Conservation (phyloP, 1,140 invertebrate genomes). For the Battus philenor region DNA sequence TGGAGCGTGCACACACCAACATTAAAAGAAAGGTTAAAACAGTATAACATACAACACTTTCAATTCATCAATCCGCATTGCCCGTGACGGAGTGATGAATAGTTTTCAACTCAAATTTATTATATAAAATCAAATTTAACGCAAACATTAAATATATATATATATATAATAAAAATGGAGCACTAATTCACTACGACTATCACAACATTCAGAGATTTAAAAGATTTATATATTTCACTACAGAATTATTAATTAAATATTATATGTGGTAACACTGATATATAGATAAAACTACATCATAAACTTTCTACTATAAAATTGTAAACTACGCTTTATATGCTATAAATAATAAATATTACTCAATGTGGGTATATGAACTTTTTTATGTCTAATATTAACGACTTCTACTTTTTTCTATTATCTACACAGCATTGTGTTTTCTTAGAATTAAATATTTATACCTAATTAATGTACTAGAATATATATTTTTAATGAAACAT, state of each 20-base stretch:
- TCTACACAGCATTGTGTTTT: constrained; percentile 76
- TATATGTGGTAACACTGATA: too few species aligned
- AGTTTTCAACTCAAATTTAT: constrained; percentile 21
- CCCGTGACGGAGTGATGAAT: constrained; percentile 68
- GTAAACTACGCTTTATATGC: neutral
- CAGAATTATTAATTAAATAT: too few species aligned
- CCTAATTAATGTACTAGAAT: too few species aligned
- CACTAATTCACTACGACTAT: constrained; percentile 27
- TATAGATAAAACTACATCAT: too few species aligned
- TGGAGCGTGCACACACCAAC: constrained; percentile 25
- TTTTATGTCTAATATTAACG: constrained; percentile 25
- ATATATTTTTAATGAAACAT: too few species aligned
- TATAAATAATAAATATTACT: constrained; percentile 7
- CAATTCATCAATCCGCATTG: constrained; percentile 73
- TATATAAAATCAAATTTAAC: constrained; percentile 12
- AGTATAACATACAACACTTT: constrained; percentile 17
- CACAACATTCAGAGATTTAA: constrained; percentile 50
- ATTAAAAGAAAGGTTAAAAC: neutral
- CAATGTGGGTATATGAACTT: constrained; percentile 68
- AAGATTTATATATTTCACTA: constrained; percentile 12
- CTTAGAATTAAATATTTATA: constrained; percentile 26
- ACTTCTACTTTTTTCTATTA: constrained; percentile 69
- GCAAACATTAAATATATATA: constrained; percentile 17
- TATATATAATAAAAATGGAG: constrained; percentile 44
- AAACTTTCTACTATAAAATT: neutral